Base-by-base conservation (phyloP, 2,797 vertebrate species). In the Lepilemur septentrionalis region DNA sequence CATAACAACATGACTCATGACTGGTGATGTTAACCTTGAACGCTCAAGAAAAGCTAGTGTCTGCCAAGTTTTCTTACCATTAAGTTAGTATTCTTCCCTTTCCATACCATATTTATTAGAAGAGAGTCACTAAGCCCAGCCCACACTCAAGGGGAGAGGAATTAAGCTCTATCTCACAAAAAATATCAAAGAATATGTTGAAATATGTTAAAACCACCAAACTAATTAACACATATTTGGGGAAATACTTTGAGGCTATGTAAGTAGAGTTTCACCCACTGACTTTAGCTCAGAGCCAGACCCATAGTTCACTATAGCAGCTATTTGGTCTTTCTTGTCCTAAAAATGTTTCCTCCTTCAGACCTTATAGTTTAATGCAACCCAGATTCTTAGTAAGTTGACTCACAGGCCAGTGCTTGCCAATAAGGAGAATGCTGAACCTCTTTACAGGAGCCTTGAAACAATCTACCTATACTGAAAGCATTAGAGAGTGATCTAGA, bases 221-320 rank as follows among this genome's bases (percentile, higher is more conserved):
- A 92, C 22, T 43, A 38, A 79, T 43, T 84, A 73, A 93, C n/a
- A 85, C 43, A 88, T 76, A n/a, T 57, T 79, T 67, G 69, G 48
- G 17, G n/a, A 85, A 35, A 38, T 50, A 94, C 3, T 50, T 23
- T 81, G 72, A 95, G 46, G 48, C 50, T 70, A 72, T 55, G 35
- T 41, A 85, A 83, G 35, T 89, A 89, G 55, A 84, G 89, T 61
- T 86, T 89, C 50, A 93, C 18, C 32, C 38, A 92, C 55, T 23
- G 79, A 48, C 89, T 83, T 93, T 80, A 96, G 52, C 69, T 86
- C 85, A 80, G 75, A 30, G 41, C 5, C 75, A 95, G 50, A 92
- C 38, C 30, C 87, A 93, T 15, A 92, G 55, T 41, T 80, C 18
- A 80, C 20, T 67, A 46, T 79, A 95, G 89, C 13, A 95, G 14